phyloP scores from a whole-genome alignment of 2,797 vertebrate species.

The Heliangelus exortis region DNA sequence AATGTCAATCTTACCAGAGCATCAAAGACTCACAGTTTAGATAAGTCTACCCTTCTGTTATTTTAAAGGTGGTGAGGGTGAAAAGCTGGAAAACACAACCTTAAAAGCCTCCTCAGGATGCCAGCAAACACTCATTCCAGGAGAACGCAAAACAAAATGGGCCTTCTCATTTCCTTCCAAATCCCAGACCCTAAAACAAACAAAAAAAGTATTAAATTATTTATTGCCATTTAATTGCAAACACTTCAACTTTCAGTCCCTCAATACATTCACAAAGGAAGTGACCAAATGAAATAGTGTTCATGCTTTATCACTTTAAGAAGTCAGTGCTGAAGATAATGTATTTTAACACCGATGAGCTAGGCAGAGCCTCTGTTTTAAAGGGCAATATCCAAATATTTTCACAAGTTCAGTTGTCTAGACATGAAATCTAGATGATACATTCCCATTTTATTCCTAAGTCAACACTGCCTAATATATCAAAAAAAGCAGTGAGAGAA shows the following conservation, averaged over 20 bases:
- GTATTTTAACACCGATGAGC: background rate
- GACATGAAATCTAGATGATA: background rate
- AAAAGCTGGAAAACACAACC: constrained; percentile 76
- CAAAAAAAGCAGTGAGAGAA: background rate
- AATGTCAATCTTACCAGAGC: background rate
- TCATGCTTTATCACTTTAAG: background rate
- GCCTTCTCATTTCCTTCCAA: constrained; percentile 90
- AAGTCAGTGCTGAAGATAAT: background rate
- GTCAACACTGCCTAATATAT: background rate
- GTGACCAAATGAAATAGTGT: background rate
- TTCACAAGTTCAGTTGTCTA: background rate
- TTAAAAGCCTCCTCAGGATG: constrained; percentile 94
- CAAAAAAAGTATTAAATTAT: background rate
- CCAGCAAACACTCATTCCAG: constrained; percentile 97
- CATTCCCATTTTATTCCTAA: background rate
- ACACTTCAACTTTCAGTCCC: background rate
- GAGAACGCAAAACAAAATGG: constrained; percentile 89
- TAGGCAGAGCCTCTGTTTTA: background rate
- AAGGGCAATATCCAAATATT: background rate
- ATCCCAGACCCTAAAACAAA: constrained; percentile 89
- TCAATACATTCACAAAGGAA: background rate
- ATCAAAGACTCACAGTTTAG: background rate
- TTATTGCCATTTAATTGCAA: constrained; percentile 12
- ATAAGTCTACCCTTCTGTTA: background rate
- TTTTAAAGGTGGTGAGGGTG: background rate